Evolutionary conservation across 2,113 vertebrate genomes (phyloP).

Genomic region (Salminus brasiliensis): DNA sequence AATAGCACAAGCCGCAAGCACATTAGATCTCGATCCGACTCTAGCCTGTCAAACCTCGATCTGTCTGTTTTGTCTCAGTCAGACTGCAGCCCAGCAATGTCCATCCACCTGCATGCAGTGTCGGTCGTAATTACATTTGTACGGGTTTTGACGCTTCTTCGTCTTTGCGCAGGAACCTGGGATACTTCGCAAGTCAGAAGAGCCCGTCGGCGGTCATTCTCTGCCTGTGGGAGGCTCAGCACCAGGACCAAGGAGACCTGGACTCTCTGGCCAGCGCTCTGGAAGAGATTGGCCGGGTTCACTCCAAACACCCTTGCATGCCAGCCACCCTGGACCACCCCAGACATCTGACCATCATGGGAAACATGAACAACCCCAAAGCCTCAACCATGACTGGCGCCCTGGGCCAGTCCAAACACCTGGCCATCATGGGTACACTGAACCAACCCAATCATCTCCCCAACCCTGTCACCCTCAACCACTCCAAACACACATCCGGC

Average conservation of each 20-base stretch:
- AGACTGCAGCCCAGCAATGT: too few relatives aligned
- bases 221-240: slow-evolving; percentile 95
- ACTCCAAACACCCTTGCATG: slow-evolving; percentile 79
- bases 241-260: slow-evolving; percentile 91
- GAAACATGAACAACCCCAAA: neutral
- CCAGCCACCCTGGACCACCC: slow-evolving; percentile 74
- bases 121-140: neutral
- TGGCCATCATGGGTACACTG: neutral
- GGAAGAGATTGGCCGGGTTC: slow-evolving; percentile 95
- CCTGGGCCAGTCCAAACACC: neutral
- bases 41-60: too few relatives aligned
- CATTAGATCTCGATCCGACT: too few relatives aligned
- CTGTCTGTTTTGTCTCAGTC: too few relatives aligned
- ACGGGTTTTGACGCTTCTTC: neutral
- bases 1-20: too few relatives aligned
- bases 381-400: neutral
- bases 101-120: neutral
- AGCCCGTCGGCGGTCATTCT: slow-evolving; percentile 94
- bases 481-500: neutral
- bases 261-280: slow-evolving; percentile 95
- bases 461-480: neutral
- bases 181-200: slow-evolving; percentile 89
- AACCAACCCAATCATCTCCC: slow-evolving; percentile 6
- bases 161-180: slow-evolving; percentile 83
- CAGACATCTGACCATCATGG: slow-evolving; percentile 1